Base-by-base conservation (phyloP, 2,113 vertebrate species). In the Scophthalmus maximus region DNA sequence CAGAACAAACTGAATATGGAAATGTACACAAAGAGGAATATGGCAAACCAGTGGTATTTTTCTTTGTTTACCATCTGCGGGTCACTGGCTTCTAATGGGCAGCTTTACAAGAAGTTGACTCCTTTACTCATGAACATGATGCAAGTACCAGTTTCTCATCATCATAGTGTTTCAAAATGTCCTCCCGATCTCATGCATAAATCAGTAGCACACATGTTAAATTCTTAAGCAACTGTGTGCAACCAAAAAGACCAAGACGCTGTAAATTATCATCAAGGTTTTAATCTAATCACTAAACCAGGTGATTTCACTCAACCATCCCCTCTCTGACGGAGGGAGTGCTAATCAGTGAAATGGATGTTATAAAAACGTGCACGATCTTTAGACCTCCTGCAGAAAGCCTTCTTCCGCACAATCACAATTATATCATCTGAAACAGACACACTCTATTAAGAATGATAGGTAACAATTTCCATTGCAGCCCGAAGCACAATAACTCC, bases 201-300 rank as follows among this genome's bases (percentile, higher is more conserved):
- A 46, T 27, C 51, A 47, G 3, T 15, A 55, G 25, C 29, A 34
- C 32, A 42, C 10, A 32, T 78, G n/a, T 10, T 30, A 1, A 59
- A 64, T 36, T 36, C 11, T 36, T 3, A 36, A 36, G 14, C n/a
- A n/a, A n/a, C n/a, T 36, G 14, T 46, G 14, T 42, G 30, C 44
- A 57, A 36, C n/a, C n/a, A n/a, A n/a, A n/a, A n/a, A n/a, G n/a
- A n/a, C n/a, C n/a, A n/a, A n/a, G n/a, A n/a, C n/a, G n/a, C n/a
- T 56, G 26, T 25, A 51, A 2, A 44, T 50, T 49, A 11, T 40
- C 14, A n/a, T 9, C 36, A 2, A 7, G 6, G 10, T 38, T 34
- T 56, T 17, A 63, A 29, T 42, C n/a, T 23, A 46, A 69, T 72
- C 30, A 26, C 17, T 69, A 11, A 44, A 67, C 63, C 59, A 80